A percentile compares a stretch with the other conserved stretches of the same genome.
These are phyloP conservation scores for Lonchura striata DNA, from an alignment of 2,113 vertebrate species.

Conservation along the genomic window DNA sequence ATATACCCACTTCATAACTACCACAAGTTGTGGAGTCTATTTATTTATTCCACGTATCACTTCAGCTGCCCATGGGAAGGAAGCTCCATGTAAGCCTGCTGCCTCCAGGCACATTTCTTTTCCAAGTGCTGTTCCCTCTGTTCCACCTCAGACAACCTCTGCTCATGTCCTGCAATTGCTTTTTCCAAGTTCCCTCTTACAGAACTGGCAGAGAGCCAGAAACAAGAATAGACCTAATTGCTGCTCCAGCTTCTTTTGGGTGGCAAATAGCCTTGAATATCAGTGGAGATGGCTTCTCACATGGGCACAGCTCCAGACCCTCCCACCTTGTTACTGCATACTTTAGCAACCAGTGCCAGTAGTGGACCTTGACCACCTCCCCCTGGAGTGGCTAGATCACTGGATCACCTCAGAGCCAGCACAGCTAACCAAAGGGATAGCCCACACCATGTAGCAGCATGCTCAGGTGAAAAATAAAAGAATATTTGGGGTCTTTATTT, in stretches of 20 bases:
- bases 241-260: background rate
- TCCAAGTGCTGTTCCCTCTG: background rate
- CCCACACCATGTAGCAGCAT: rapidly evolving
- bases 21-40: too few relatives aligned
- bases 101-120: background rate
- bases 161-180: background rate
- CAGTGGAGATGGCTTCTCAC: background rate
- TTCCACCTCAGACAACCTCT: background rate
- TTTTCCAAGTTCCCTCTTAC: background rate
- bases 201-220: background rate
- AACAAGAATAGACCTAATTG: background rate
- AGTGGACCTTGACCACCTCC: too few relatives aligned
- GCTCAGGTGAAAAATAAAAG: background rate
- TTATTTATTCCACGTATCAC: too few relatives aligned
- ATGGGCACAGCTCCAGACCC: background rate
- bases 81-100: background rate
- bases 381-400: background rate
- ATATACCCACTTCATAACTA: too few relatives aligned
- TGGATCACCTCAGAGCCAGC: background rate
- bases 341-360: background rate
- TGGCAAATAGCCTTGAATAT: background rate
- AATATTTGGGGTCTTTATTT: background rate
- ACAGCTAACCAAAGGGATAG: background rate
- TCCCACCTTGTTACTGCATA: background rate
- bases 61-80: background rate